phyloP scores from a whole-genome alignment of 1,140 invertebrate genomes.

The Proctacanthus coquilletti region DNA sequence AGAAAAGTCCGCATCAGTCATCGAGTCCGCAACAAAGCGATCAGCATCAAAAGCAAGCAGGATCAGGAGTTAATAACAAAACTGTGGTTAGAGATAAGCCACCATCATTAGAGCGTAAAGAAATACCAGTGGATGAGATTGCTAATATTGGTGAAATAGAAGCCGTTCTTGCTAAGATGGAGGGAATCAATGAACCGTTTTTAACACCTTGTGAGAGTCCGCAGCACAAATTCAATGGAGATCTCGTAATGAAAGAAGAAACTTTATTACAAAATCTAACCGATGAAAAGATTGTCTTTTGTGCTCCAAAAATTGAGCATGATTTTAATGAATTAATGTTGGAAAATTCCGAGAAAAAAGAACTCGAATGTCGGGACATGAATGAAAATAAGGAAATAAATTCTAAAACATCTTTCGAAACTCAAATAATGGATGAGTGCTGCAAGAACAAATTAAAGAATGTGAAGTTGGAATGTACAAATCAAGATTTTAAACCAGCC shows the following conservation, averaged over 20 bases:
- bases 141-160: slow-evolving; percentile 43
- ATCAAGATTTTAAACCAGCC: too few species aligned
- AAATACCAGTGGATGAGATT: background rate
- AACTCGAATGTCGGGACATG: slow-evolving; percentile 14
- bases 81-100: background rate
- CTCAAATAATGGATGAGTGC: slow-evolving; percentile 9
- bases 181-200: slow-evolving; percentile 32
- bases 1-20: slow-evolving; percentile 79
- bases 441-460: slow-evolving; percentile 4
- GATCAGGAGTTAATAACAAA: background rate
- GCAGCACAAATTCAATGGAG: slow-evolving; percentile 6
- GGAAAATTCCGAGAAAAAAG: background rate
- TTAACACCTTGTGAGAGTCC: slow-evolving; percentile 5
- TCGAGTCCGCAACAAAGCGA: slow-evolving; percentile 32
- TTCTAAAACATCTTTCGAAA: background rate
- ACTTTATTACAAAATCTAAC: slow-evolving; percentile 4
- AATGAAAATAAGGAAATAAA: slow-evolving; percentile 25
- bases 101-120: background rate
- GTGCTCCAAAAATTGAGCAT: slow-evolving; percentile 8
- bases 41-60: background rate
- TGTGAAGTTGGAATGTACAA: slow-evolving; percentile 12
- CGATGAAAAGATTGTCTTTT: slow-evolving; percentile 9
- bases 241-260: slow-evolving; percentile 2
- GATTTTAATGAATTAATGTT: slow-evolving; percentile 1
- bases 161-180: slow-evolving; percentile 48